These are phyloP conservation scores for Malacoctenus gilli DNA, from an alignment of 2,797 vertebrate genomes.

Conservation along the genomic window DNA sequence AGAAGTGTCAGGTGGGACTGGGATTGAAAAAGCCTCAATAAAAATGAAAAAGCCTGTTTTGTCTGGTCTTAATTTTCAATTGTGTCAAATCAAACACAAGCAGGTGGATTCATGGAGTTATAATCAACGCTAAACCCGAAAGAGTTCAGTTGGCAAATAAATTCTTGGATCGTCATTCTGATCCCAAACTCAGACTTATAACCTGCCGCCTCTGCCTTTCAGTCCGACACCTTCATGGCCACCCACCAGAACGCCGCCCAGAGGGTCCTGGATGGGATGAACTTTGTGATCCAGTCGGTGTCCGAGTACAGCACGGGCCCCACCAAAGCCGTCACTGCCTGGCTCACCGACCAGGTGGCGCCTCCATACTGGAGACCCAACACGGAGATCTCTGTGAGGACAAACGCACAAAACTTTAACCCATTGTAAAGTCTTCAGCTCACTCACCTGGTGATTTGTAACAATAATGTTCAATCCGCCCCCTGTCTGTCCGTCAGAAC, in stretches of 20 bases:
- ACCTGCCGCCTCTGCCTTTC: neutral
- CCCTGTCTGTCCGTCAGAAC: conserved; percentile 58
- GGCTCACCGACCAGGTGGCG: conserved; percentile 87
- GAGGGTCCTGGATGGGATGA: conserved; percentile 85
- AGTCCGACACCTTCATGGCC: conserved; percentile 80
- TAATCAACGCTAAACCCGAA: too few species aligned
- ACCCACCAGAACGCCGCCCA: conserved; percentile 86
- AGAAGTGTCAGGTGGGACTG: too few species aligned
- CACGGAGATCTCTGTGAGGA: conserved; percentile 81
- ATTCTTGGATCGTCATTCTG: too few species aligned
- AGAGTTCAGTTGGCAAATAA: too few species aligned
- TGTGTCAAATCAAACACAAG: too few species aligned
- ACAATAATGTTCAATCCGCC: neutral
- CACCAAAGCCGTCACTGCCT: conserved; percentile 82
- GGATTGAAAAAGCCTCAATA: too few species aligned
- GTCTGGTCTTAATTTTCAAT: too few species aligned
- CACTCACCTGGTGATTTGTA: neutral
- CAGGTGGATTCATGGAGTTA: too few species aligned
- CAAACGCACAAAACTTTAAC: too few species aligned
- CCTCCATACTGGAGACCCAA: conserved; percentile 87
- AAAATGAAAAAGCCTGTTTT: too few species aligned
- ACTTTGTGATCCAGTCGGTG: conserved; percentile 83
- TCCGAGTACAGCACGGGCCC: conserved; percentile 84
- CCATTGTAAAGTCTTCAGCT: too few species aligned
- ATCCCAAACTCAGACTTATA: too few species aligned